Evolutionary conservation across 2,113 vertebrate genomes (phyloP).

Genomic region (Chamaetylas fuelleborni): DNA sequence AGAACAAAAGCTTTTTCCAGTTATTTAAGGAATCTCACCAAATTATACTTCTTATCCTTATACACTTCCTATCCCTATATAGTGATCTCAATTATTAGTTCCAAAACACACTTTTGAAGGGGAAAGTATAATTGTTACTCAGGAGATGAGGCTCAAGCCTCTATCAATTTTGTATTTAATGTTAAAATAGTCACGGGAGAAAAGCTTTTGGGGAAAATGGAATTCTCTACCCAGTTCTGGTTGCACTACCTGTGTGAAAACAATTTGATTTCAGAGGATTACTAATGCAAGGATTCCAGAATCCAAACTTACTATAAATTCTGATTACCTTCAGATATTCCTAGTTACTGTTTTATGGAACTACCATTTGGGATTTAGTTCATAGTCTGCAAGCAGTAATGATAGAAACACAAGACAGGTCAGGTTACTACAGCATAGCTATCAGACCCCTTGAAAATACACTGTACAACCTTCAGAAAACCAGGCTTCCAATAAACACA

Average conservation of each 20-base stretch:
- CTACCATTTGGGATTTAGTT: not conserved
- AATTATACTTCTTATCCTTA: not conserved
- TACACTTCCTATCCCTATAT: not conserved
- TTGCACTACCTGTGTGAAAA: not conserved
- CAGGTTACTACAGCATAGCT: not conserved
- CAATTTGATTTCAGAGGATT: not conserved
- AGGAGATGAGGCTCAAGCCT: not conserved
- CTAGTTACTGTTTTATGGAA: not conserved
- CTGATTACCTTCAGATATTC: not conserved
- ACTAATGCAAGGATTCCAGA: not conserved
- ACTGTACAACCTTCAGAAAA: constrained; percentile 9
- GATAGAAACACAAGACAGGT: not conserved
- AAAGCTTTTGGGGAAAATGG: not conserved
- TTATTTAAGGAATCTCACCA: not conserved
- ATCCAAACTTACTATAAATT: not conserved
- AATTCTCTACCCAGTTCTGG: not conserved
- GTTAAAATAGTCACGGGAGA: not conserved
- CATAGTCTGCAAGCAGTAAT: not conserved
- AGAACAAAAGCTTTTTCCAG: constrained; percentile 46
- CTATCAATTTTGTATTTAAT: not conserved
- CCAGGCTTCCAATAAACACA: not conserved
- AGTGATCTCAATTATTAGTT: not conserved
- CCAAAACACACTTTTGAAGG: not conserved
- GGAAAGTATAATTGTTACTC: not conserved
- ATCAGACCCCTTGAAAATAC: not conserved